phyloP scores from a whole-genome alignment of 2,888 invertebrate species.

The Patella pellucida region DNA sequence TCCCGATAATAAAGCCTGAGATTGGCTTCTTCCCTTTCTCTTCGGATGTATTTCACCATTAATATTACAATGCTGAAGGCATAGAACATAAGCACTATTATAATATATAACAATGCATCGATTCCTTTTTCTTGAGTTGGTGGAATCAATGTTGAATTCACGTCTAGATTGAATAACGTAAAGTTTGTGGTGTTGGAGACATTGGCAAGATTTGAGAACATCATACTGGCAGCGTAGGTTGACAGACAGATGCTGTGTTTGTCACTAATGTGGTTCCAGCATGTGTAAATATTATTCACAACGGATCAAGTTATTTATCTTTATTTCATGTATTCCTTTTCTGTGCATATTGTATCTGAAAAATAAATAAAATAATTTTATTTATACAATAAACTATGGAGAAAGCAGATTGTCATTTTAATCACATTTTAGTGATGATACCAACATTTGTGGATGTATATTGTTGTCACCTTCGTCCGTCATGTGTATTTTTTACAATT shows the following conservation, averaged over 20 bases:
- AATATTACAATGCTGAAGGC: slow-evolving; percentile 50
- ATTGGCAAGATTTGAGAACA: neutral
- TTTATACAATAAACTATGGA: no score
- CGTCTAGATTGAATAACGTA: neutral
- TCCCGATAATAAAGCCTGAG: slow-evolving; percentile 46
- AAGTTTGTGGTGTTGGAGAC: neutral
- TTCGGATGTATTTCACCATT: slow-evolving; percentile 52
- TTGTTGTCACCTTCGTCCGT: no score
- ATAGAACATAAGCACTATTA: slow-evolving; percentile 50
- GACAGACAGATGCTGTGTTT: neutral
- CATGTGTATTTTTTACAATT: no score
- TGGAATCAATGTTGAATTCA: slow-evolving; percentile 10
- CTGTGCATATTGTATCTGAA: no score
- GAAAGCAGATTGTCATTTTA: no score
- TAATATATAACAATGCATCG: slow-evolving; percentile 51
- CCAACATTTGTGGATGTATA: no score
- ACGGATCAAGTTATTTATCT: no score
- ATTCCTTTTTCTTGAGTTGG: slow-evolving; percentile 20
- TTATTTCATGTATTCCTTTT: no score
- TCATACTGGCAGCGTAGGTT: neutral
- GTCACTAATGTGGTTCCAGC: slow-evolving; percentile 4
- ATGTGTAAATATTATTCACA: neutral
- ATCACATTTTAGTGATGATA: no score
- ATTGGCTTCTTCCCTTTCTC: slow-evolving; percentile 49
- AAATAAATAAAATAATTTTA: no score